phyloP scores from a whole-genome alignment of 2,113 vertebrate genomes.

The Gallinago jamesoni region DNA sequence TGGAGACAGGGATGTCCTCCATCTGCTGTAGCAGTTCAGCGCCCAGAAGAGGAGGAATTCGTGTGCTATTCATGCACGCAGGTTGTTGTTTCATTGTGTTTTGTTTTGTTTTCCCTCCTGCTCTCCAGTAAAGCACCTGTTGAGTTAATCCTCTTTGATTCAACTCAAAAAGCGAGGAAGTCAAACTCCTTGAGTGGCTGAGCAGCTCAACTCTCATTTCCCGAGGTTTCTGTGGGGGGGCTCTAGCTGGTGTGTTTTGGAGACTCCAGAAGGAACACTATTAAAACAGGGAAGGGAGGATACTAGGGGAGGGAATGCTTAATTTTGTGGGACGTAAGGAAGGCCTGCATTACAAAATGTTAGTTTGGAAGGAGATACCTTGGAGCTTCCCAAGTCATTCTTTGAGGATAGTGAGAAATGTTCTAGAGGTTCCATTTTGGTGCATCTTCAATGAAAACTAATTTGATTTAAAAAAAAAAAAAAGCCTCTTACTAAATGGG shows the following conservation, averaged over 20 bases:
- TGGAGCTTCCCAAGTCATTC: neutral
- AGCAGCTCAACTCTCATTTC: neutral
- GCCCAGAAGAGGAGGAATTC: neutral
- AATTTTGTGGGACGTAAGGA: neutral
- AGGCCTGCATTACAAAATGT: neutral
- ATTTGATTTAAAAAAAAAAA: neutral
- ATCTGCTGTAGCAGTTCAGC: conserved; percentile 25
- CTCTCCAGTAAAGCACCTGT: conserved; percentile 29
- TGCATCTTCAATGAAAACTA: neutral
- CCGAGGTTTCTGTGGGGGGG: neutral
- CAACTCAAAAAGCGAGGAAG: conserved; percentile 22
- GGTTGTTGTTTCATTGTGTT: conserved; percentile 33
- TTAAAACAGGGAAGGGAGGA: neutral
- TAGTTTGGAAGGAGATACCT: neutral
- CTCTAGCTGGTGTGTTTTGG: neutral
- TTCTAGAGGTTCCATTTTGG: neutral
- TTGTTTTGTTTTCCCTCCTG: conserved; percentile 19
- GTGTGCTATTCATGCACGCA: neutral
- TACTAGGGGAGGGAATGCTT: neutral
- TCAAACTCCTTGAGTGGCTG: neutral
- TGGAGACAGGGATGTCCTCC: neutral
- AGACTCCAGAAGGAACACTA: neutral
- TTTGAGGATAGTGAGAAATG: neutral
- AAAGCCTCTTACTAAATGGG: neutral
- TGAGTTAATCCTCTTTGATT: conserved; percentile 40